These are phyloP conservation scores for Melanchra persicariae DNA, from an alignment of 2,888 invertebrate genomes.

Conservation along the genomic window DNA sequence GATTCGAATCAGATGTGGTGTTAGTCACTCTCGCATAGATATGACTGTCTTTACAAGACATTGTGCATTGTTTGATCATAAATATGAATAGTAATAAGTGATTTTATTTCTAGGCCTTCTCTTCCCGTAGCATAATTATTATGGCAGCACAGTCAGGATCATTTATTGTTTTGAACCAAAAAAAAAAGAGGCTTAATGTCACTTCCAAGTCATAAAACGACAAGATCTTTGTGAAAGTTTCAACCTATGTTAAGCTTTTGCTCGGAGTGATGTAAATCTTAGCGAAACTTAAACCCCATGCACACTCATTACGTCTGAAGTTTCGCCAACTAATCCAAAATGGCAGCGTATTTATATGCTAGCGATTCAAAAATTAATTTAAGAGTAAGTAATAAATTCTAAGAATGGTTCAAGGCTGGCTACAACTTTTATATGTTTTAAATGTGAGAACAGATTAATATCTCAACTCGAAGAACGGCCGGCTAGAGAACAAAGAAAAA, in stretches of 20 bases:
- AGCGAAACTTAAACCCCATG: too few relatives aligned
- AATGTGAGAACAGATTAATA: constrained; percentile 52
- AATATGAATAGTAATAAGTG: background rate
- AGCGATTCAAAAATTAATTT: background rate
- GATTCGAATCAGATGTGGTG: constrained; percentile 40
- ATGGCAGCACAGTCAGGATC: too few relatives aligned
- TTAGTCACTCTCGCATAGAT: constrained; percentile 10
- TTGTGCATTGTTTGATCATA: constrained; percentile 17
- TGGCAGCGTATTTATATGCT: background rate
- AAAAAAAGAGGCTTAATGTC: too few relatives aligned
- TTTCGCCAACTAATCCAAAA: background rate
- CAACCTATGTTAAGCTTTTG: background rate
- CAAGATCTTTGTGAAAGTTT: background rate
- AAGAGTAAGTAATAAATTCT: constrained; percentile 5
- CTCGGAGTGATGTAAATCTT: too few relatives aligned
- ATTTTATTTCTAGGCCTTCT: background rate
- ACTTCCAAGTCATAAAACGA: too few relatives aligned
- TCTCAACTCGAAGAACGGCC: constrained; percentile 46
- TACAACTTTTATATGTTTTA: constrained; percentile 38
- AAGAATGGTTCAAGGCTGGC: constrained; percentile 12
- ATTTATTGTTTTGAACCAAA: too few relatives aligned
- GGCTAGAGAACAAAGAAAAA: constrained; percentile 45
- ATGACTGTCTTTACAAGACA: background rate
- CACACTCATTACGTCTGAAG: background rate
- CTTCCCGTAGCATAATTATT: background rate